Conservation (phyloP, 2,113 vertebrate genomes). For the Callospermophilus lateralis region DNA sequence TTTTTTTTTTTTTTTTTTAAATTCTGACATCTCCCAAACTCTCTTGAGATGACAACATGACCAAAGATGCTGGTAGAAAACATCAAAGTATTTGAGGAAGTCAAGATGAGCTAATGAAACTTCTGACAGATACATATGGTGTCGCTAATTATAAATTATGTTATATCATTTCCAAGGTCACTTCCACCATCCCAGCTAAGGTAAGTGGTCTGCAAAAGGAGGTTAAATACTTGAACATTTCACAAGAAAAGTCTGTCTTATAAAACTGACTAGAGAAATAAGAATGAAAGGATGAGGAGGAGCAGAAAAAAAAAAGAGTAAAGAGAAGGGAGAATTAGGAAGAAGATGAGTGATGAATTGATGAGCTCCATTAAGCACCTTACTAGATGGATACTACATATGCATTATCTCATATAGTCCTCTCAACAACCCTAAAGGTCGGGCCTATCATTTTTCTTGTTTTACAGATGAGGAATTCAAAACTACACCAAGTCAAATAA, state of each 20-base stretch:
- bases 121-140: not conserved
- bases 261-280: not conserved
- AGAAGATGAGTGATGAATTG: too few relatives aligned
- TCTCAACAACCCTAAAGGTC: not conserved
- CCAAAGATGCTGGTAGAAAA: not conserved
- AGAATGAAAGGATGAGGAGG: not conserved
- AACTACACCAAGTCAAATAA: not conserved
- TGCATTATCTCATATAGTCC: not conserved
- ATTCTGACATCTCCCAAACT: not conserved
- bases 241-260: slow-evolving; percentile 7
- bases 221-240: not conserved
- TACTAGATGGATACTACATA: accelerated
- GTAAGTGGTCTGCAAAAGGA: not conserved
- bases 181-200: not conserved
- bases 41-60: not conserved
- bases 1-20: not conserved
- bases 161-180: not conserved
- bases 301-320: not conserved
- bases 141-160: not conserved
- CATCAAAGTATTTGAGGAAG: not conserved
- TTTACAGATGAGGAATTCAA: not conserved
- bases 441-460: not conserved
- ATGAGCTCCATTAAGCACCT: not conserved
- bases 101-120: not conserved
- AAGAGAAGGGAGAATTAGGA: not conserved